Evolutionary conservation across 2,113 vertebrate genomes (phyloP).

Genomic region (Mesembrinibis cayennensis): DNA sequence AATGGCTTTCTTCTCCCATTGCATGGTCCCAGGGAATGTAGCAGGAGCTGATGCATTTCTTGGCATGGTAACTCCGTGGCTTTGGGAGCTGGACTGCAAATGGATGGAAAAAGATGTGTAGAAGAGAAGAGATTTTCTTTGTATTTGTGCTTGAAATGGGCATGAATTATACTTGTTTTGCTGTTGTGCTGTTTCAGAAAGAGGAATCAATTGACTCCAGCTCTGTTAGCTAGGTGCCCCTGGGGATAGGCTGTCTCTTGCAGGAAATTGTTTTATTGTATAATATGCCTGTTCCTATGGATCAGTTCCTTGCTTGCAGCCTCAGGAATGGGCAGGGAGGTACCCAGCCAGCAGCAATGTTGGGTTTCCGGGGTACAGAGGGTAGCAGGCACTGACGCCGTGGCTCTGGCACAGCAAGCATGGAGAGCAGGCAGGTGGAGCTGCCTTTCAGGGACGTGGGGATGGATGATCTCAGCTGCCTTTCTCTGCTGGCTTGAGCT

Average conservation of each 20-base stretch:
- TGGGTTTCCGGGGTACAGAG: not conserved
- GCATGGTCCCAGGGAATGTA: fast-evolving
- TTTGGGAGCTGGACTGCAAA: not conserved
- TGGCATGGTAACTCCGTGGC: not conserved
- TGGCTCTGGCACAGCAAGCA: not conserved
- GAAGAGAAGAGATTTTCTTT: not conserved
- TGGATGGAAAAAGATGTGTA: not conserved
- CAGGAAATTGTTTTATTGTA: not conserved
- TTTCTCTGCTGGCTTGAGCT: not conserved
- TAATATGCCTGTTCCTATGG: not conserved
- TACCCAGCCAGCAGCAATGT: not conserved
- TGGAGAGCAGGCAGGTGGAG: not conserved
- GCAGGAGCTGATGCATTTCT: not conserved
- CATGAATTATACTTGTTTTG: not conserved
- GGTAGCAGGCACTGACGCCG: not conserved
- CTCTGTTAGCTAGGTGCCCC: not conserved
- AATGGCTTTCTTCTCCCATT: not conserved
- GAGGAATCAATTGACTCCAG: not conserved
- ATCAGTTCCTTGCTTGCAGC: not conserved
- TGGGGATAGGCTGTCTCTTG: not conserved
- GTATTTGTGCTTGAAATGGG: not conserved
- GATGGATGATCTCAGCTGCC: not conserved
- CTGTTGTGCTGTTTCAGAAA: not conserved
- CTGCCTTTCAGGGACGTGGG: not conserved
- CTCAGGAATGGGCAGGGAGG: not conserved